Evolutionary conservation across 2,113 vertebrate genomes (phyloP).

Genomic region (Arvicanthis niloticus): DNA sequence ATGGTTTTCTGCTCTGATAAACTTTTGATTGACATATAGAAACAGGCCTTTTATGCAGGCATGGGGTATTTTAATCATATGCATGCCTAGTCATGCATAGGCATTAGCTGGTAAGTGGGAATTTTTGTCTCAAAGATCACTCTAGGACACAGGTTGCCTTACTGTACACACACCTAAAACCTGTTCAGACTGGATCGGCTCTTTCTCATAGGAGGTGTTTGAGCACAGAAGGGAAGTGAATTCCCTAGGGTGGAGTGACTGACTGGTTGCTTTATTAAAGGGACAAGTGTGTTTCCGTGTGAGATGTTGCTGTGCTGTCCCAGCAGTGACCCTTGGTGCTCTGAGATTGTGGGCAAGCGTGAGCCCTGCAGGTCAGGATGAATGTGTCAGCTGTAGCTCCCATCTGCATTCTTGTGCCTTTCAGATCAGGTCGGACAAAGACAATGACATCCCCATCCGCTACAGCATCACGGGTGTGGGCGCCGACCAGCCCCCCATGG

Average conservation of each 20-base stretch:
- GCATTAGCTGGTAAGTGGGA: background rate
- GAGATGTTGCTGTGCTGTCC: no score
- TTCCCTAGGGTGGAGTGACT: background rate
- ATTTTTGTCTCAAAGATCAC: background rate
- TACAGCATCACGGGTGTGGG: constrained; percentile 97
- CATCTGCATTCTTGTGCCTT: background rate
- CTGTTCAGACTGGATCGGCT: background rate
- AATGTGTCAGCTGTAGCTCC: accelerated
- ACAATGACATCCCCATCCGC: constrained; percentile 95
- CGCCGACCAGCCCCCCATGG: constrained; percentile 97
- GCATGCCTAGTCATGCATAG: background rate
- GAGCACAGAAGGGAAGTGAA: background rate
- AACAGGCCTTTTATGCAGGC: background rate
- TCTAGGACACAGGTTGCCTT: background rate
- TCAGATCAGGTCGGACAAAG: constrained; percentile 98
- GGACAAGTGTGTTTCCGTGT: no score
- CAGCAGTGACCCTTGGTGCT: accelerated
- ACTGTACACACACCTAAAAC: background rate
- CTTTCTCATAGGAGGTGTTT: background rate
- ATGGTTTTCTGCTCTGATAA: background rate
- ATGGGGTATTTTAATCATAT: background rate
- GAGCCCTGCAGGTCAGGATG: accelerated
- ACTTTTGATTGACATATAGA: background rate
- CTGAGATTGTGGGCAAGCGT: accelerated
- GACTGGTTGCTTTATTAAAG: background rate